A percentile compares a stretch with the other conserved stretches of the same genome.
phyloP scores from a whole-genome alignment of 2,797 vertebrate genomes.

The Sebastes hopkinsi region DNA sequence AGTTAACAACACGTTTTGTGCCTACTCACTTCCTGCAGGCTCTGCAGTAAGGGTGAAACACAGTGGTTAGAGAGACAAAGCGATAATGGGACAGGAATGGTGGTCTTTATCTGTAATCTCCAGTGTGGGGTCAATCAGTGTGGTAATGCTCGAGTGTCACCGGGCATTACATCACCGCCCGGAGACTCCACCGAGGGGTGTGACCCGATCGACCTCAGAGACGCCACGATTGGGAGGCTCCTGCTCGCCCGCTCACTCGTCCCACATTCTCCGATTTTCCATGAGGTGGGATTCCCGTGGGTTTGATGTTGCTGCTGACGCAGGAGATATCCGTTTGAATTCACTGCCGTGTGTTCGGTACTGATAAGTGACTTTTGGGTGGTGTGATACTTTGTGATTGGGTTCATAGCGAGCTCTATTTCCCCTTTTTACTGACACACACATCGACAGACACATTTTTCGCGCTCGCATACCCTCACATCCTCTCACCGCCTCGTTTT shows the following conservation, averaged over 20 bases:
- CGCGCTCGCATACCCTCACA: not conserved
- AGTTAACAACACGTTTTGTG: conserved; percentile 17
- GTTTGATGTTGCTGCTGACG: conserved; percentile 1
- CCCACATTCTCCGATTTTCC: conserved; percentile 28
- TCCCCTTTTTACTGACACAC: not conserved
- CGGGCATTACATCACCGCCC: conserved; percentile 26
- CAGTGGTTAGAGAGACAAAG: conserved; percentile 5
- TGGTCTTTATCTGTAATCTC: conserved; percentile 43
- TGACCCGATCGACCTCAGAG: conserved; percentile 19
- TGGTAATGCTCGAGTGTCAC: conserved; percentile 29
- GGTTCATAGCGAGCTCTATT: conserved; percentile 10
- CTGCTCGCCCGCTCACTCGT: not conserved
- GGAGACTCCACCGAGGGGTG: conserved; percentile 1
- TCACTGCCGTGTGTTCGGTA: conserved; percentile 25
- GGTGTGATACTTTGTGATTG: conserved; percentile 26
- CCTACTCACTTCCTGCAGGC: not conserved
- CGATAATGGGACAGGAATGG: not conserved
- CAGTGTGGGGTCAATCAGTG: conserved; percentile 36
- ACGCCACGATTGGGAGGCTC: not conserved
- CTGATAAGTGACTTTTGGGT: conserved; percentile 54
- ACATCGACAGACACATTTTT: not conserved
- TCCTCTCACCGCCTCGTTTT: too few relatives aligned
- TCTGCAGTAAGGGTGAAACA: not conserved
- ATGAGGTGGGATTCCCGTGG: conserved; percentile 13
- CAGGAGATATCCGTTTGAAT: conserved; percentile 25